phyloP scores from a whole-genome alignment of 2,113 vertebrate species.

The Lepisosteus oculatus region DNA sequence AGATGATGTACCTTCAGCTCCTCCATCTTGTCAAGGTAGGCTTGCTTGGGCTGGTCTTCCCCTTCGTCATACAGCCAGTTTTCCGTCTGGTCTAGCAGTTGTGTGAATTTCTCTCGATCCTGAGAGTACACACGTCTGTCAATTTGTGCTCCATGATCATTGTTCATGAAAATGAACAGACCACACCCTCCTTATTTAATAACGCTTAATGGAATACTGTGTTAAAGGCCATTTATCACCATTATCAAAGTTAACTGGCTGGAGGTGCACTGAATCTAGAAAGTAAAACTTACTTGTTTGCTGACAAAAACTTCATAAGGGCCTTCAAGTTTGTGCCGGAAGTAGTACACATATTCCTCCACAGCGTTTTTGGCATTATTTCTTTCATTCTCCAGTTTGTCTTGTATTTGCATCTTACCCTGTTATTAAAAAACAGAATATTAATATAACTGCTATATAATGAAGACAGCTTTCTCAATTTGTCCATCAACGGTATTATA shows the following conservation, averaged over 20 bases:
- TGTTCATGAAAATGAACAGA: no score
- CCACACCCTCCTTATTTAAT: no score
- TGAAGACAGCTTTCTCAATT: no score
- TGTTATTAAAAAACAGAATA: slow-evolving; percentile 27
- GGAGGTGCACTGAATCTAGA: background rate
- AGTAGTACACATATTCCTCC: slow-evolving; percentile 76
- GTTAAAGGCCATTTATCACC: no score
- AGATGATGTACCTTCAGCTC: slow-evolving; percentile 62
- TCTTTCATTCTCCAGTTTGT: slow-evolving; percentile 73
- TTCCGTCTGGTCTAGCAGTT: slow-evolving; percentile 65
- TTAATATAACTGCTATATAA: no score
- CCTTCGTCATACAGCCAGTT: slow-evolving; percentile 77
- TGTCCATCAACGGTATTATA: no score
- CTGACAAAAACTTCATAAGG: slow-evolving; percentile 64
- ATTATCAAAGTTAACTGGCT: background rate
- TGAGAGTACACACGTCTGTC: slow-evolving; percentile 16
- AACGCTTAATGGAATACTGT: no score
- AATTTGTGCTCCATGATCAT: no score
- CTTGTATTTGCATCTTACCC: slow-evolving; percentile 78
- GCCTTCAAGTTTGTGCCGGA: slow-evolving; percentile 70
- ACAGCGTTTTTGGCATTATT: slow-evolving; percentile 78
- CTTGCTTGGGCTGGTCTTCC: slow-evolving; percentile 72
- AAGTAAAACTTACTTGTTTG: slow-evolving; percentile 52
- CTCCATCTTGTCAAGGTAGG: slow-evolving; percentile 69
- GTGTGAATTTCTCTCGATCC: slow-evolving; percentile 62